A percentile compares a stretch with the other conserved stretches of the same genome.
phyloP scores from a whole-genome alignment of 2,797 vertebrate genomes.

The Molossus alvarezi region DNA sequence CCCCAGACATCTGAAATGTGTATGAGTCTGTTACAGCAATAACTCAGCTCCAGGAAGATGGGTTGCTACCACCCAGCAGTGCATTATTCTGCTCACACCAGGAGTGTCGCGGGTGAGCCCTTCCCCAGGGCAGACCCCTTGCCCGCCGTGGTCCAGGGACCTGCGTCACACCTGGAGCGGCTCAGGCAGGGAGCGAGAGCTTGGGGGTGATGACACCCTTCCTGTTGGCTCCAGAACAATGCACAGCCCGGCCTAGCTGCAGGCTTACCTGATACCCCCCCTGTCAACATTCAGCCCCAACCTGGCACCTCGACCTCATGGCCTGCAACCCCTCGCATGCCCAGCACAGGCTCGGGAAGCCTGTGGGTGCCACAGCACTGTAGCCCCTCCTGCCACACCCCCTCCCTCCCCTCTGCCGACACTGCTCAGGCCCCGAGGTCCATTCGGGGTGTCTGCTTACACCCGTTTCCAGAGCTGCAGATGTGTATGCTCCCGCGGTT shows the following conservation, averaged over 20 bases:
- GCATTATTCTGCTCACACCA: not conserved
- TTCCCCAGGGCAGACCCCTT: not conserved
- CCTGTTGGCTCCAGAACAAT: not conserved
- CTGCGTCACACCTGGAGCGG: not conserved
- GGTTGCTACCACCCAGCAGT: not conserved
- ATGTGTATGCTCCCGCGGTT: not conserved
- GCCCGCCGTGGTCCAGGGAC: rapidly evolving
- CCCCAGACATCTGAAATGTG: not conserved
- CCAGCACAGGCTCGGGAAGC: not conserved
- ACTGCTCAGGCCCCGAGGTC: not conserved
- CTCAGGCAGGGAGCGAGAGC: not conserved
- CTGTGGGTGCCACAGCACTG: too few species aligned
- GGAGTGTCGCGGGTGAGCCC: rapidly evolving
- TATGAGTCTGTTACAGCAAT: not conserved
- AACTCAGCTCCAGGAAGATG: not conserved
- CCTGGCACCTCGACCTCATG: not conserved
- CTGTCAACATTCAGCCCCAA: not conserved
- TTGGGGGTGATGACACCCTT: rapidly evolving
- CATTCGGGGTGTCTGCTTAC: too few species aligned
- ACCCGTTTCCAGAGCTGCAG: not conserved
- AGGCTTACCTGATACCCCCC: not conserved
- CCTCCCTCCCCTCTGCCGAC: not conserved
- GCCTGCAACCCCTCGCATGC: not conserved
- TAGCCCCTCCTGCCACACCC: not conserved
- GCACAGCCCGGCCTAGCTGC: rapidly evolving